phyloP scores from a whole-genome alignment of 2,113 vertebrate species.

The Nothoprocta perdicaria region DNA sequence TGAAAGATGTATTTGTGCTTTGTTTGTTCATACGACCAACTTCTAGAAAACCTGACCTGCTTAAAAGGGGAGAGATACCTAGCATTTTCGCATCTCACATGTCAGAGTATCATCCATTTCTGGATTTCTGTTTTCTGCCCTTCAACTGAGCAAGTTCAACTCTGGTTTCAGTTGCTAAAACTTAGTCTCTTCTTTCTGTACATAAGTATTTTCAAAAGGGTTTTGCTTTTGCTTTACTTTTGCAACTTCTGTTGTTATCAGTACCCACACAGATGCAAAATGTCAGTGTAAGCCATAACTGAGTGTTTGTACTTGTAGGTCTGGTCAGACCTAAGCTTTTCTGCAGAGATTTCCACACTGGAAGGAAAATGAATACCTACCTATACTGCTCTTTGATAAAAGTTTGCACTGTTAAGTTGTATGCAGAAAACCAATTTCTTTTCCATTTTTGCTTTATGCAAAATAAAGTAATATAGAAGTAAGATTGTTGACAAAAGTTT shows the following conservation, averaged over 20 bases:
- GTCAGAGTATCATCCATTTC: neutral
- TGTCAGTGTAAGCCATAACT: neutral
- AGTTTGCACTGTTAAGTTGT: neutral
- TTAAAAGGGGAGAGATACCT: neutral
- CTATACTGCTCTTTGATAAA: neutral
- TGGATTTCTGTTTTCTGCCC: neutral
- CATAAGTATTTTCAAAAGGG: neutral
- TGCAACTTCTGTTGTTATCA: neutral
- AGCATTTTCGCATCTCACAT: too few species aligned
- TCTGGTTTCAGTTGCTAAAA: neutral
- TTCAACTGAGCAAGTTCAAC: neutral
- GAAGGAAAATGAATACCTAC: neutral
- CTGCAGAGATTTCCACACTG: neutral
- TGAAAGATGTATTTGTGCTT: neutral
- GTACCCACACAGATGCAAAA: neutral
- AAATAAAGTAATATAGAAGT: neutral
- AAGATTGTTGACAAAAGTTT: neutral
- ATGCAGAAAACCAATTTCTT: rapidly evolving
- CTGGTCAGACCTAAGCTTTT: neutral
- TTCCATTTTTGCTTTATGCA: neutral
- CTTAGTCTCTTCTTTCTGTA: neutral
- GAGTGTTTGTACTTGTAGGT: neutral
- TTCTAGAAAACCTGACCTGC: neutral
- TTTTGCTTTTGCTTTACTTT: neutral
- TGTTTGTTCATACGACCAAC: neutral